Evolutionary conservation across 2,797 vertebrate species (phyloP), one percentile per base, ranked within the genome.

Genomic region (Florisuga fusca): DNA sequence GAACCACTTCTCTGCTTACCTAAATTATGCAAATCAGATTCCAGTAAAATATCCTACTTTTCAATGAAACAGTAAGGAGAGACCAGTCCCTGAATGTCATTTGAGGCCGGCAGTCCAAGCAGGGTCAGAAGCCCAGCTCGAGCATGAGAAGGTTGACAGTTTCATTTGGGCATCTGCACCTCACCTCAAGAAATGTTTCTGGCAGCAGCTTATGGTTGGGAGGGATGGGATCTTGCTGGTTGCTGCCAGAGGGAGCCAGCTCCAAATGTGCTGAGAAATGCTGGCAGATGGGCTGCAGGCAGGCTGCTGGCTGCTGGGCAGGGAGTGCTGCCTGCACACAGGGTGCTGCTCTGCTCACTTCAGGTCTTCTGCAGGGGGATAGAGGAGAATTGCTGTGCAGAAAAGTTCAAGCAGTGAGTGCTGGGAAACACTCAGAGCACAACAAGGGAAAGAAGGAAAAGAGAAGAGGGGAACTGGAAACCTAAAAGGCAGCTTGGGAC

Each of bases 171-270:
- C 31, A 80, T 73, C 78, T 41, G 57, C 0, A 0, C 53, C 46
- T 89, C 46, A 43, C 82, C 73, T 94, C 68, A 82, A 78, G 48
- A 75, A 88, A 75, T 41, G 0, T 38, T 95, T 89, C 71, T 94
- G 91, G 74, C 79, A 90, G 72, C 33, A 72, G 86, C 48, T 18
- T 77, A 10, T 66, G 34, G 57, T 22, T 51, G 63, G 77, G 77
- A 94, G 82, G 87, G 67, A 85, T 23, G 55, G 62, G 34, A 92
- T 76, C 48, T 29, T 92, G 82, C 57, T 31, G 80, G 41, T 38
- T 92, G n/a, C 38, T 84, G 55, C 68, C 3, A 8, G 69, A 78
- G 54, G 73, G 50, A 88, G 19, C 21, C 2, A 2, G 31, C 61
- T 69, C 64, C 50, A 68, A 77, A 77, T 19, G 61, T 4, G 1